These are phyloP conservation scores for Mus musculus DNA, from an alignment of 2,113 vertebrate species.

Conservation along the genomic window GRCm39 chr12:47548501-47549000, in stretches of 20 bases:
- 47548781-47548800: background rate
- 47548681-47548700: background rate
- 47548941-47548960: background rate
- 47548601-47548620: background rate
- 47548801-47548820: background rate
- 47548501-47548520: background rate
- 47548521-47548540: no score
- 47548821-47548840: background rate
- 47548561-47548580: no score
- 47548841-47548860: background rate
- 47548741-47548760: background rate
- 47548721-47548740: background rate
- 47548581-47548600: no score
- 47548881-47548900: background rate
- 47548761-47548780: background rate
- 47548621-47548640: background rate
- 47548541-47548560: no score
- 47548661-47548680: background rate
- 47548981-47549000: background rate
- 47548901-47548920: background rate
- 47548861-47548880: background rate
- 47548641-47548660: background rate
- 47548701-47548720: background rate
- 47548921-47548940: background rate
- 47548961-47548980: background rate